These are phyloP conservation scores for Steinernema carpocapsae DNA, from an alignment of 2,888 invertebrate species.

Conservation along the genomic window DNA sequence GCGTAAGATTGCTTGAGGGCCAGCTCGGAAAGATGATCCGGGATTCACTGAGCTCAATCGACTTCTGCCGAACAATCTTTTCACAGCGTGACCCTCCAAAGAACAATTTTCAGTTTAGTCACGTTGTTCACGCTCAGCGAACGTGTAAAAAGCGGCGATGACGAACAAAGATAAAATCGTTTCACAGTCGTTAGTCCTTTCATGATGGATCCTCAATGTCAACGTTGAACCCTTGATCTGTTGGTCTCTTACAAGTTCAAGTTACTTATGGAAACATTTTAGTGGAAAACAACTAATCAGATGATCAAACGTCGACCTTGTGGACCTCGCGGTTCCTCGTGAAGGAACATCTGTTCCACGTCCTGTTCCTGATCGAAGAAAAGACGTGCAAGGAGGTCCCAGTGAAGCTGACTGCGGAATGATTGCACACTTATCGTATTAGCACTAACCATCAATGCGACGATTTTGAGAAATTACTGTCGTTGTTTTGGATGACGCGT, in stretches of 20 bases:
- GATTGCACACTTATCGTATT: too few species aligned
- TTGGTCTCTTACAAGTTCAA: neutral
- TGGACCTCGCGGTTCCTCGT: too few species aligned
- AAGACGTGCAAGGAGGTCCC: too few species aligned
- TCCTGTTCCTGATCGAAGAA: too few species aligned
- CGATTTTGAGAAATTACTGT: constrained; percentile 27
- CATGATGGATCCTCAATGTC: neutral
- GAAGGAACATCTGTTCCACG: too few species aligned
- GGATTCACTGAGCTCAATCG: too few species aligned
- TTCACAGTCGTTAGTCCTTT: constrained; percentile 1
- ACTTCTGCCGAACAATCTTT: too few species aligned
- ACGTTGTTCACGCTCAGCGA: neutral
- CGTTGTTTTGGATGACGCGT: neutral
- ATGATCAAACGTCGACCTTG: neutral
- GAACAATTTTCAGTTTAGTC: neutral
- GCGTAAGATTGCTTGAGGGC: too few species aligned
- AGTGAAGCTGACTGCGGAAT: too few species aligned
- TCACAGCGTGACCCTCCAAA: too few species aligned
- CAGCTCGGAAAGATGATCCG: too few species aligned
- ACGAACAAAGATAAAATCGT: constrained; percentile 13
- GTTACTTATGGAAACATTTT: neutral
- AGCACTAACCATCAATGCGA: constrained; percentile 12
- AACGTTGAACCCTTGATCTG: constrained; percentile 19
- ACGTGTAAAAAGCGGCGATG: constrained; percentile 29
- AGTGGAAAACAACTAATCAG: constrained; percentile 6